Conservation (phyloP, 2,888 invertebrate genomes). For the Mesorhabditis spiculigera region DNA sequence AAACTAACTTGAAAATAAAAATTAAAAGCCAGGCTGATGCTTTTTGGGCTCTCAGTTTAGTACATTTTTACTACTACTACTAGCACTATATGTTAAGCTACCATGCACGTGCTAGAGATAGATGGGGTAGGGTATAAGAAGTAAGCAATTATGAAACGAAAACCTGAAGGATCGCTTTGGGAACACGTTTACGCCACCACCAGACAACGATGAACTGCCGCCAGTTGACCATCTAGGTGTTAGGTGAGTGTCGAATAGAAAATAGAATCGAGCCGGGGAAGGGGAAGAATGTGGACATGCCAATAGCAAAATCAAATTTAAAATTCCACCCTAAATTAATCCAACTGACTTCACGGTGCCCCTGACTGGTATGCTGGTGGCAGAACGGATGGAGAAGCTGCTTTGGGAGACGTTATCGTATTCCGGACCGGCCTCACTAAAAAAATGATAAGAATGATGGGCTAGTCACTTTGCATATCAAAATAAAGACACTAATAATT, state of each 20-base stretch:
- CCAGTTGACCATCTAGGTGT: too few relatives aligned
- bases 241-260: neutral
- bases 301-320: neutral
- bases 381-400: constrained; percentile 47
- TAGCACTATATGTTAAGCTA: too few relatives aligned
- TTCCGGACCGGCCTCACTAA: constrained; percentile 1
- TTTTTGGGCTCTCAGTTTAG: too few relatives aligned
- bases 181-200: neutral
- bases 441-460: neutral
- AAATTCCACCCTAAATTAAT: neutral
- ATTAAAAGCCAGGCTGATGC: neutral
- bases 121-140: neutral
- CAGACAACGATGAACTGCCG: too few relatives aligned
- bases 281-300: constrained; percentile 8
- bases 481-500: neutral
- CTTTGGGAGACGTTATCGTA: constrained; percentile 49
- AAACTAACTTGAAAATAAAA: constrained; percentile 8
- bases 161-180: constrained; percentile 28
- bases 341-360: constrained; percentile 17
- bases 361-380: constrained; percentile 31
- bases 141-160: constrained; percentile 2
- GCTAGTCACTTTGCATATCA: neutral
- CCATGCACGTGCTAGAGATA: neutral
- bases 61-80: too few relatives aligned
- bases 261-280: neutral